Evolutionary conservation across 2,113 vertebrate species (phyloP), one percentile per base, ranked within the genome.

Genomic region (Corythoichthys haematopterus): DNA sequence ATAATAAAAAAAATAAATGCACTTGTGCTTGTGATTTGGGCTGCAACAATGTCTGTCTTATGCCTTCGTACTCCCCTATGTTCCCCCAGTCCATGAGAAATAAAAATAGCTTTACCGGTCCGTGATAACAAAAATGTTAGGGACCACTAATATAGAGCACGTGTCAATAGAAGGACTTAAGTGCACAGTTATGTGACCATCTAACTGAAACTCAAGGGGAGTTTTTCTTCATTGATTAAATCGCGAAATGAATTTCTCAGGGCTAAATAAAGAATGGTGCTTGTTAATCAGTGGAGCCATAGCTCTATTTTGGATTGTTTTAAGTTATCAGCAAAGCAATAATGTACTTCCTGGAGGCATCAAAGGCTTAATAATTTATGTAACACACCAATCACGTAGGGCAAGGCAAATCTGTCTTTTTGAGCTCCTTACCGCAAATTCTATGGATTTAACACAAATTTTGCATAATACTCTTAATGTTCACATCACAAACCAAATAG

Each of bases 151-250:
- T 28, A 28, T 9, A n/a, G 4, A 74, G n/a, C 59, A 60, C 12
- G 28, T 9, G 6, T 56, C 12, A 47, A 36, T 60, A 33, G 61
- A 71, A 20, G 3, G 52, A 33, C 20, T 28, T 11, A 11, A 5
- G 52, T 33, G 8, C 16, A 20, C 9, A 33, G 51, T 52, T 66
- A 12, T 63, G 56, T 64, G 70, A 76, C 74, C 69, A 63, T 77
- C 58, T 70, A 51, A 74, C 69, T 74, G 75, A 51, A 76, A 64
- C 66, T 78, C 57, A 59, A 48, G 59, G 43, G 55, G 58, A 38
- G 45, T 69, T 65, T 65, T 71, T 66, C 47, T 55, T 66, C 51
- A 56, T 78, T 69, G 73, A 1, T 47, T 13, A 66, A 75, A 69
- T 78, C 63, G 66, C 16, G 62, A 50, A 78, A 75, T 78, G 56